Evolutionary conservation across 2,113 vertebrate species (phyloP).

Genomic region (Galeopterus variegatus): DNA sequence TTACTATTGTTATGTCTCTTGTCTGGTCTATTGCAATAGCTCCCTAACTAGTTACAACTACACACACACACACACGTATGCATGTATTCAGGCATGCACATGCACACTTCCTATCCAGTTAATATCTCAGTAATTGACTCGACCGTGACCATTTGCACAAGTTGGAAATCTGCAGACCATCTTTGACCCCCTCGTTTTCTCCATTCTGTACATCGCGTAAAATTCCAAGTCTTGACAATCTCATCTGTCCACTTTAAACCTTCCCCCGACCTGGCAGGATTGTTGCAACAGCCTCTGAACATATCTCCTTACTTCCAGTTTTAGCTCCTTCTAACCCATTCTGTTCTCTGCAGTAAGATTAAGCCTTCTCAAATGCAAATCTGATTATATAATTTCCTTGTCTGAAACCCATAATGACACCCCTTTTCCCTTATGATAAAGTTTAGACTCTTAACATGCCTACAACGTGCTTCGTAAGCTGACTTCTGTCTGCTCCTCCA

Average conservation of each 20-base stretch:
- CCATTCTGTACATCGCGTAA: not conserved
- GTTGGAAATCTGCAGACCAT: not conserved
- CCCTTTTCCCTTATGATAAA: not conserved
- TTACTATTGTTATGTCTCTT: not conserved
- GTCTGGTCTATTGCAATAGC: not conserved
- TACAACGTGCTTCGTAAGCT: not conserved
- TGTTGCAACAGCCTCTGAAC: not conserved
- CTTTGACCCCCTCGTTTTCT: not conserved
- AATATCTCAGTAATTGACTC: not conserved
- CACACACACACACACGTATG: not conserved
- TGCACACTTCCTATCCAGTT: not conserved
- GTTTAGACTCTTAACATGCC: not conserved
- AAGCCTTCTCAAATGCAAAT: not conserved
- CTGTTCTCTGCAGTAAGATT: not conserved
- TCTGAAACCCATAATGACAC: not conserved
- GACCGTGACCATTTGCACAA: not conserved
- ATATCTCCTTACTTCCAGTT: not conserved
- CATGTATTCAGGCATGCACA: accelerated
- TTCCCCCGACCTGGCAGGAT: not conserved
- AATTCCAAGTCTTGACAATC: not conserved
- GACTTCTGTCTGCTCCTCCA: not conserved
- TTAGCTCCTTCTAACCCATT: not conserved
- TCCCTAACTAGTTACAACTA: not conserved
- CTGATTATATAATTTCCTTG: not conserved
- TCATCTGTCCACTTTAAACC: not conserved